These are phyloP conservation scores for Phyllotreta striolata DNA, from an alignment of 2,888 invertebrate species.

Conservation along the genomic window DNA sequence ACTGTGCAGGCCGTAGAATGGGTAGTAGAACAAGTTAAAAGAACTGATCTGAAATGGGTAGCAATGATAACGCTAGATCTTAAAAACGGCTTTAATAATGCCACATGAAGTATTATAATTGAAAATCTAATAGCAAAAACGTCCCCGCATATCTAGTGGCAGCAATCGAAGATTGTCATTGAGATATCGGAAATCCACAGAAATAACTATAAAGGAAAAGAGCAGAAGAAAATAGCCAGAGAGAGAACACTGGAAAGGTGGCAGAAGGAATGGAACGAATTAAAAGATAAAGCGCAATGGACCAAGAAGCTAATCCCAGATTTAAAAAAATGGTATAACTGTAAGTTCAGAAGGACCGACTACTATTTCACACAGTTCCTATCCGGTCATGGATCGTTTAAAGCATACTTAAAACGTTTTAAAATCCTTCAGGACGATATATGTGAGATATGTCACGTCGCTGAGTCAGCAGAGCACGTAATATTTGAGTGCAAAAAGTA, in stretches of 20 bases:
- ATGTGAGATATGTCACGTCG: too few species aligned
- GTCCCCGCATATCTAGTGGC: constrained; percentile 5
- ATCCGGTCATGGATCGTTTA: too few species aligned
- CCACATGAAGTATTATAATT: constrained; percentile 16
- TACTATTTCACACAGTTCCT: too few species aligned
- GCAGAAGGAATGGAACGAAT: constrained; percentile 1
- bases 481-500: too few species aligned
- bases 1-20: constrained; percentile 15
- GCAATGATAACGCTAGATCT: constrained; percentile 14
- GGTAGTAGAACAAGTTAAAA: too few species aligned
- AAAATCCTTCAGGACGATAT: too few species aligned
- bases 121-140: not conserved
- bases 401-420: too few species aligned
- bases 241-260: not conserved
- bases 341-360: not conserved
- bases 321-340: not conserved
- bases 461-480: too few species aligned
- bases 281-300: not conserved
- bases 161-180: not conserved
- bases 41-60: constrained; percentile 5
- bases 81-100: constrained; percentile 24
- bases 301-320: constrained; percentile 10
- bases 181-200: too few species aligned
- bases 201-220: not conserved
- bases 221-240: too few species aligned